A percentile compares a stretch with the other conserved stretches of the same genome.
phyloP scores from a whole-genome alignment of 2,797 vertebrate species.

The Sphenopsis melanotis region DNA sequence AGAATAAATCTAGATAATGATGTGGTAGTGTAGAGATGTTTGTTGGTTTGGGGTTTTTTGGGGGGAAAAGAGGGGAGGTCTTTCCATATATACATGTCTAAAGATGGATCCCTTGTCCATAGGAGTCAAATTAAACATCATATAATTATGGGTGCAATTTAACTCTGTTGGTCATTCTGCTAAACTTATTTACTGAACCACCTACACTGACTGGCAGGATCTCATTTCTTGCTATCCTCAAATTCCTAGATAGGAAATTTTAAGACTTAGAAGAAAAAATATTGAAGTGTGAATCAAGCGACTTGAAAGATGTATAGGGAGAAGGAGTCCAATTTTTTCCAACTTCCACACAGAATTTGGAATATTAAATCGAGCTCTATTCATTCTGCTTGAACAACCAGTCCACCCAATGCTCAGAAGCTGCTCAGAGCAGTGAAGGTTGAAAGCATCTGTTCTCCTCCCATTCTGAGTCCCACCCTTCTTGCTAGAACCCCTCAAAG shows the following conservation, averaged over 20 bases:
- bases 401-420: background rate
- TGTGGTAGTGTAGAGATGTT: background rate
- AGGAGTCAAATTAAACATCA: background rate
- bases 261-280: background rate
- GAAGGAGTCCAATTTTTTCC: background rate
- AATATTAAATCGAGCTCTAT: background rate
- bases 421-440: background rate
- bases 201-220: background rate
- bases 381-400: background rate
- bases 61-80: fast-evolving
- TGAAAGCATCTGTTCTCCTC: background rate
- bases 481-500: background rate
- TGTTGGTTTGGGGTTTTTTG: background rate
- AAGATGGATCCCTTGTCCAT: background rate
- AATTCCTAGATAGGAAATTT: background rate
- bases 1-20: conserved; percentile 1
- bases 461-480: background rate
- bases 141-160: background rate
- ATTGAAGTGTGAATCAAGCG: background rate
- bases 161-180: background rate
- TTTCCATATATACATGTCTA: background rate
- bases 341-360: background rate
- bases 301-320: background rate
- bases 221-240: background rate
- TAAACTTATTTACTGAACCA: background rate